phyloP scores from a whole-genome alignment of 2,113 vertebrate species.

The Rhinichthys klamathensis region DNA sequence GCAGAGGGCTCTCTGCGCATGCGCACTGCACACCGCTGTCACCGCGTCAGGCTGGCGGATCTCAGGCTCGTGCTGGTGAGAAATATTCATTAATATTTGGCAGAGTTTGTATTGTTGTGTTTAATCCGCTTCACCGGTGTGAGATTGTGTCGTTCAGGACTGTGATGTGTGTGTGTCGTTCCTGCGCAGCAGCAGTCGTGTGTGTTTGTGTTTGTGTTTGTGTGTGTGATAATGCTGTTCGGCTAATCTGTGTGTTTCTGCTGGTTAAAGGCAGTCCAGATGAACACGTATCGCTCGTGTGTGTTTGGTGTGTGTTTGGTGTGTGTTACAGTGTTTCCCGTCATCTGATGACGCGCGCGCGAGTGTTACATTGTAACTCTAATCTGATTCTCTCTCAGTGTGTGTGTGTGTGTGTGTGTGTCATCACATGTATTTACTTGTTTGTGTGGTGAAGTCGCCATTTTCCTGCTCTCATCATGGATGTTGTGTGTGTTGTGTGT shows the following conservation, averaged over 20 bases:
- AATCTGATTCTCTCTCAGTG: not conserved
- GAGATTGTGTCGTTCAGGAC: not conserved
- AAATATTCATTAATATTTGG: not conserved
- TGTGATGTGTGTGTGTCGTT: not conserved
- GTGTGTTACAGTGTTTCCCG: slow-evolving; percentile 8
- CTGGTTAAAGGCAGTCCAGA: not conserved
- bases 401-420: not conserved
- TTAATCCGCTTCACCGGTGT: not conserved
- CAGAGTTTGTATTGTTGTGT: not conserved
- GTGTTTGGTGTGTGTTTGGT: not conserved
- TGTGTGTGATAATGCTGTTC: not conserved
- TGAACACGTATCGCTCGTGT: not conserved
- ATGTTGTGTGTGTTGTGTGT: not conserved
- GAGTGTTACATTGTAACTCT: not conserved
- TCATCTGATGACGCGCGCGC: not conserved
- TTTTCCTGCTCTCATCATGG: slow-evolving; percentile 17
- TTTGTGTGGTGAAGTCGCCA: slow-evolving; percentile 35
- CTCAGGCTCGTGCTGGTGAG: slow-evolving; percentile 60
- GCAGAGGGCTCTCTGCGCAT: slow-evolving; percentile 64
- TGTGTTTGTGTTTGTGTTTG: not conserved
- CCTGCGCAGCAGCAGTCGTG: not conserved
- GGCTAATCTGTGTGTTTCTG: slow-evolving; percentile 10
- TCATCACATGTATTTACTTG: not conserved
- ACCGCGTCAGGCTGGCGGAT: slow-evolving; percentile 55
- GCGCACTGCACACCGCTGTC: slow-evolving; percentile 63